Conservation (phyloP, 2,113 vertebrate genomes). For the Podiceps cristatus region DNA sequence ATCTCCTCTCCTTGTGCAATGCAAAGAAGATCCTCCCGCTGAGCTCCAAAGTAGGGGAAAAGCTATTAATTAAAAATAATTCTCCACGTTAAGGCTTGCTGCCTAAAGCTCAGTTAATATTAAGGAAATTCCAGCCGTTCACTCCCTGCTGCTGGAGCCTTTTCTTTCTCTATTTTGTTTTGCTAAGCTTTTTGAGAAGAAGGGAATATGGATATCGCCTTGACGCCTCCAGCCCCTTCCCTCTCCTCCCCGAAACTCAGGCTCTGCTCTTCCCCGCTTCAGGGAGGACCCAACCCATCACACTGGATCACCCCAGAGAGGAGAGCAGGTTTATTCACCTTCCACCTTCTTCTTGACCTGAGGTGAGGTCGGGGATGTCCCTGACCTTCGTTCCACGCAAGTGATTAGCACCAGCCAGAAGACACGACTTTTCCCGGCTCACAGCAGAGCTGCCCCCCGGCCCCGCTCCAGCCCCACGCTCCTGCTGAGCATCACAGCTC, state of each 20-base stretch:
- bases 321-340: background rate
- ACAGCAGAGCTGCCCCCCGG: background rate
- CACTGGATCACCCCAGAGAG: background rate
- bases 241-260: background rate
- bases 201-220: background rate
- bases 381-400: background rate
- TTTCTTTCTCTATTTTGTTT: slow-evolving; percentile 59
- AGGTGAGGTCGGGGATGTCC: background rate
- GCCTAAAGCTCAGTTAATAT: slow-evolving; percentile 59
- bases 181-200: slow-evolving; percentile 18
- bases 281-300: background rate
- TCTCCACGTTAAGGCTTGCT: slow-evolving; percentile 20
- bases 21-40: slow-evolving; percentile 58
- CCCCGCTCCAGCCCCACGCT: background rate
- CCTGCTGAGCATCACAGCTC: background rate
- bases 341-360: background rate
- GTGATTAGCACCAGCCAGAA: background rate
- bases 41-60: slow-evolving; percentile 37
- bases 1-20: slow-evolving; percentile 45
- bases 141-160: slow-evolving; percentile 44
- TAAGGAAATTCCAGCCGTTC: slow-evolving; percentile 58
- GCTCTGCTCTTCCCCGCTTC: background rate
- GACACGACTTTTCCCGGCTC: background rate
- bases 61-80: slow-evolving; percentile 68
- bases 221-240: rapidly evolving